phyloP scores from a whole-genome alignment of 1,140 invertebrate species.

The Cydia strobilella region DNA sequence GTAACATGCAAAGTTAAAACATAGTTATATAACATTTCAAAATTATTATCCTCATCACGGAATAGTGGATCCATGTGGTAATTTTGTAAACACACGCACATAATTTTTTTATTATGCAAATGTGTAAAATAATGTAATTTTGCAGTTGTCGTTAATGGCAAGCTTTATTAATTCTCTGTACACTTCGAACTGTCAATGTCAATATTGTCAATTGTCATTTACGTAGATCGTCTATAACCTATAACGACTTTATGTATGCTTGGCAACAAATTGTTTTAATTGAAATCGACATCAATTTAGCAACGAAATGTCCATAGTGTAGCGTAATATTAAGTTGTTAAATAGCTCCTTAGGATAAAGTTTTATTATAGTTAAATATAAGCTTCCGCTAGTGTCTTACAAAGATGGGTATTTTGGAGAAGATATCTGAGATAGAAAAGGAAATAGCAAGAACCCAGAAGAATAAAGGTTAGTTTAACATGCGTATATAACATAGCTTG shows the following conservation, averaged over 20 bases:
- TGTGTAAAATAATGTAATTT: neutral
- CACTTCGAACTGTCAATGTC: neutral
- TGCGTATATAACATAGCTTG: neutral
- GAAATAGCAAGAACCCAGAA: constrained; percentile 99
- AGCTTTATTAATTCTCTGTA: neutral
- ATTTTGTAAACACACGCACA: too few relatives aligned
- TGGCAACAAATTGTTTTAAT: constrained; percentile 18
- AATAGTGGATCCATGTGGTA: too few relatives aligned
- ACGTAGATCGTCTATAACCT: constrained; percentile 18
- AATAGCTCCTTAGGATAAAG: constrained; percentile 14
- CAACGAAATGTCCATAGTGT: constrained; percentile 13
- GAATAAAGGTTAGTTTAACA: constrained; percentile 93
- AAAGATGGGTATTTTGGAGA: constrained; percentile 97
- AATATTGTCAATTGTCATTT: constrained; percentile 7
- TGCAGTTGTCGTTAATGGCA: neutral
- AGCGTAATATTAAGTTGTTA: constrained; percentile 5
- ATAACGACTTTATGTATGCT: constrained; percentile 11
- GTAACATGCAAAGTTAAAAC: too few relatives aligned
- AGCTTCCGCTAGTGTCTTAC: constrained; percentile 33
- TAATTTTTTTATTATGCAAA: neutral
- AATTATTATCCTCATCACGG: too few relatives aligned
- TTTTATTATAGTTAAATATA: constrained; percentile 6
- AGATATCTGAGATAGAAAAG: constrained; percentile 98
- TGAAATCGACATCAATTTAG: neutral
- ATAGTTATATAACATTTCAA: too few relatives aligned